phyloP scores from a whole-genome alignment of 2,113 vertebrate genomes.

The Cynopterus brachyotis region DNA sequence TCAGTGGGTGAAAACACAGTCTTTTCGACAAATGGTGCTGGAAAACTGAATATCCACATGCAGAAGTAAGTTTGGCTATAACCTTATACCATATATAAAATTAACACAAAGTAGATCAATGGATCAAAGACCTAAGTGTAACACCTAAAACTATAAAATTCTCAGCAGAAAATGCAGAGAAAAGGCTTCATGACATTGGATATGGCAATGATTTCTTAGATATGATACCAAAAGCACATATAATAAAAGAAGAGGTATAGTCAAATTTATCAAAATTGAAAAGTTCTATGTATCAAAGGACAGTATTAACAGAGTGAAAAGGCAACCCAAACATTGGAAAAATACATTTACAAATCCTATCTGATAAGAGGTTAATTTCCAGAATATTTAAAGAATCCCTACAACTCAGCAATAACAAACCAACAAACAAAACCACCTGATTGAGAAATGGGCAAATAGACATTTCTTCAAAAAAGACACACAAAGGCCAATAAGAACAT shows the following conservation, averaged over 20 bases:
- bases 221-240: not conserved
- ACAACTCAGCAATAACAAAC: not conserved
- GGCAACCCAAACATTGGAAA: not conserved
- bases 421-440: not conserved
- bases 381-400: not conserved
- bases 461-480: not conserved
- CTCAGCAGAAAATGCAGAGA: not conserved
- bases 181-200: not conserved
- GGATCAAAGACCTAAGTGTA: not conserved
- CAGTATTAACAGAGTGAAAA: not conserved
- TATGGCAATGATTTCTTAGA: not conserved
- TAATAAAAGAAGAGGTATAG: not conserved
- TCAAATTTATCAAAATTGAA: not conserved
- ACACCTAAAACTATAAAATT: not conserved
- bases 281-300: not conserved
- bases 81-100: not conserved
- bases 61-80: not conserved
- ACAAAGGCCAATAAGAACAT: not conserved
- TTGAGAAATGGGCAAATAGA: not conserved
- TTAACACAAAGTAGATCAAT: not conserved
- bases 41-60: not conserved
- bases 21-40: not conserved
- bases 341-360: not conserved
- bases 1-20: not conserved
- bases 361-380: not conserved